A percentile compares a stretch with the other conserved stretches of the same genome.
Conservation (phyloP, 2,113 vertebrate genomes). For the Apodemus sylvaticus region DNA sequence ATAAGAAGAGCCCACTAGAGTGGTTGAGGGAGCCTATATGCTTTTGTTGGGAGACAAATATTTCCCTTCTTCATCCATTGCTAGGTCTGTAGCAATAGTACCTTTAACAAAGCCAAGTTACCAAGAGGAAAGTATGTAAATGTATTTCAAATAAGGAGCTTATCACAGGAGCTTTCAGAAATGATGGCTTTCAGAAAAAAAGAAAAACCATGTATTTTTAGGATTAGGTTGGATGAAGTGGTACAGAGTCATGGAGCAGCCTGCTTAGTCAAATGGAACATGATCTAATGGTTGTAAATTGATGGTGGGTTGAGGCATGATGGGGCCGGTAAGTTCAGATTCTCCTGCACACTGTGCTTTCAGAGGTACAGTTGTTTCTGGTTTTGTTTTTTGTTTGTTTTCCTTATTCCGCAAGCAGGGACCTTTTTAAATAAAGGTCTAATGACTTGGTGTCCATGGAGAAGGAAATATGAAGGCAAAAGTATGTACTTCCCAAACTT, state of each 20-base stretch:
- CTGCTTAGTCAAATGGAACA: not conserved
- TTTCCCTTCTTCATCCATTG: not conserved
- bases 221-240: not conserved
- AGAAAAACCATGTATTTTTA: not conserved
- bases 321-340: not conserved
- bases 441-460: not conserved
- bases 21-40: not conserved
- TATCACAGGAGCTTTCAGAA: not conserved
- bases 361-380: not conserved
- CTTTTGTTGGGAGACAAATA: not conserved
- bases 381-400: not conserved
- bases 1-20: not conserved
- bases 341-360: not conserved
- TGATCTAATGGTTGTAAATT: not conserved
- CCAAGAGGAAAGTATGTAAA: not conserved
- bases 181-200: not conserved
- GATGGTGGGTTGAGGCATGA: too few species aligned
- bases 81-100: not conserved
- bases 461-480: not conserved
- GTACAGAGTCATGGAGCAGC: not conserved
- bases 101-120: not conserved
- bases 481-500: not conserved
- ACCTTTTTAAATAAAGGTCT: not conserved
- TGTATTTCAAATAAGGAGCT: not conserved
- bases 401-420: not conserved